These are phyloP conservation scores for Chrysolophus pictus DNA, from an alignment of 2,797 vertebrate genomes.

Conservation along the genomic window DNA sequence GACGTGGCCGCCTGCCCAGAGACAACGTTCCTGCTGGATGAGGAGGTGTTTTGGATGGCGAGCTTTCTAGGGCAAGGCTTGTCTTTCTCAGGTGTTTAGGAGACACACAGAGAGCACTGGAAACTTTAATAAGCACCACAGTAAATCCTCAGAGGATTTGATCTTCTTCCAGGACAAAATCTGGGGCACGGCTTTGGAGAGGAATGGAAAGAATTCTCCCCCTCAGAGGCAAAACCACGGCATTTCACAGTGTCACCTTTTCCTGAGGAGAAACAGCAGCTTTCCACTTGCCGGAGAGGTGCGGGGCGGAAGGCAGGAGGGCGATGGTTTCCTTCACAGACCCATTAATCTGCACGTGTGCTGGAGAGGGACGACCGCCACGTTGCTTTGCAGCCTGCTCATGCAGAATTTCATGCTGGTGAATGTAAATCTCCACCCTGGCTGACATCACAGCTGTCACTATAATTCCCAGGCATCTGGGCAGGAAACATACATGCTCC, in stretches of 20 bases:
- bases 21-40: neutral
- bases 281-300: neutral
- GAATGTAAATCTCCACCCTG: neutral
- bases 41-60: neutral
- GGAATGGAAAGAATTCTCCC: constrained; percentile 1
- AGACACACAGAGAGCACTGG: neutral
- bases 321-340: neutral
- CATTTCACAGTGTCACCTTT: fast-evolving
- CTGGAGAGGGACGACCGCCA: fast-evolving
- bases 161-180: neutral
- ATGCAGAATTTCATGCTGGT: neutral
- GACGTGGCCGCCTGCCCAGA: neutral
- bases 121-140: neutral
- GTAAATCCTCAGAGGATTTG: neutral
- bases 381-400: neutral
- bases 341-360: fast-evolving
- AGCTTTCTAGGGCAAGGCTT: neutral
- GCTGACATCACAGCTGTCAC: neutral
- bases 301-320: neutral
- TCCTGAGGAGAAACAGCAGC: neutral
- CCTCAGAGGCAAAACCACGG: neutral
- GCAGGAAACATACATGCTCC: neutral
- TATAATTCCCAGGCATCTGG: neutral
- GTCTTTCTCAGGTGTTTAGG: neutral
- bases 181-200: neutral